Conservation (phyloP, 2,797 vertebrate species). For the Salmo trutta region DNA sequence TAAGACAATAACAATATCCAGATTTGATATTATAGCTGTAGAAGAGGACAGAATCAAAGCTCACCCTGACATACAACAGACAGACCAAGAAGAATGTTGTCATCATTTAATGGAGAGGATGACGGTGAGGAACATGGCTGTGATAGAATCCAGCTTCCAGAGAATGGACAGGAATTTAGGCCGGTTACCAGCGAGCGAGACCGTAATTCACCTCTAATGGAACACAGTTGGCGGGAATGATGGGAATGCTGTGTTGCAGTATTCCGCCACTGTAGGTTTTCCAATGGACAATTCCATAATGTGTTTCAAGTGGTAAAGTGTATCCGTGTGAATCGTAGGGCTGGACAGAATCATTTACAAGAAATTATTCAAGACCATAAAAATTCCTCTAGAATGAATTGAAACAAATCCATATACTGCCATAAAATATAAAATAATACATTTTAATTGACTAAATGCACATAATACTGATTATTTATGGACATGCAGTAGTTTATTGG, state of each 20-base stretch:
- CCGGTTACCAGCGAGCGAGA: constrained; percentile 58
- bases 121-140: constrained; percentile 64
- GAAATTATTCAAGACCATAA: neutral
- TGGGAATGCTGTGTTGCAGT: constrained; percentile 7
- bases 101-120: constrained; percentile 63
- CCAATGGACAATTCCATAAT: constrained; percentile 32
- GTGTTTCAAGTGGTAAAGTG: constrained; percentile 29
- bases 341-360: neutral
- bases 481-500: too few species aligned
- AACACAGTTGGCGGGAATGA: constrained; percentile 22
- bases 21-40: constrained; percentile 25
- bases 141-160: constrained; percentile 69
- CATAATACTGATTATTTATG: too few species aligned
- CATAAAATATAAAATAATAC: neutral
- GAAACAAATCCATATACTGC: neutral
- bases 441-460: too few species aligned
- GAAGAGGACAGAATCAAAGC: constrained; percentile 65
- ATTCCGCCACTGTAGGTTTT: constrained; percentile 21
- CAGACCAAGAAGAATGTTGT: constrained; percentile 57
- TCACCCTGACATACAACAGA: constrained; percentile 53
- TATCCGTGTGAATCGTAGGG: constrained; percentile 14
- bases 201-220: constrained; percentile 34
- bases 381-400: too few species aligned
- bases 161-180: constrained; percentile 73
- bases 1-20: neutral